phyloP scores from a whole-genome alignment of 2,113 vertebrate species.

The Callipepla californica region DNA sequence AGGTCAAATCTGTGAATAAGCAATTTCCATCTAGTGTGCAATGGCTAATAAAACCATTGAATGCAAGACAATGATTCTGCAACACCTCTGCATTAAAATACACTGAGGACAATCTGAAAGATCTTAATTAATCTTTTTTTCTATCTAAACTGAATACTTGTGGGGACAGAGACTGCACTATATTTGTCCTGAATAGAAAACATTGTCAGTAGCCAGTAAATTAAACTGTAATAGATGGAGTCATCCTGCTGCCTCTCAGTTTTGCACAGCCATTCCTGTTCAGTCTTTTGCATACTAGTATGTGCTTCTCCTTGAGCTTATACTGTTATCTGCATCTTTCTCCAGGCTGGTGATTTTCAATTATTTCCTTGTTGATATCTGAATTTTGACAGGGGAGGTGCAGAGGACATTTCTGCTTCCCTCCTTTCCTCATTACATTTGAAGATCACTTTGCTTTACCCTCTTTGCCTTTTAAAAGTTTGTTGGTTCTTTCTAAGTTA shows the following conservation, averaged over 20 bases:
- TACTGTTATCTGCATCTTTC: background rate
- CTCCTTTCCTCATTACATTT: background rate
- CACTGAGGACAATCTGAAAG: background rate
- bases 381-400: background rate
- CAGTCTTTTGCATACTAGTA: background rate
- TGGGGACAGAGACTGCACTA: background rate
- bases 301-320: constrained; percentile 21
- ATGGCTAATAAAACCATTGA: background rate
- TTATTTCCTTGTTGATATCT: constrained; percentile 18
- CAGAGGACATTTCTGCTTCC: background rate
- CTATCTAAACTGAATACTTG: constrained; percentile 3
- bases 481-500: background rate
- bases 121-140: background rate
- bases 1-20: background rate
- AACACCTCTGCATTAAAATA: background rate
- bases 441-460: background rate
- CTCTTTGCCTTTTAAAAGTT: background rate
- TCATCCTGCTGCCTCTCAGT: fast-evolving
- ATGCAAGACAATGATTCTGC: background rate
- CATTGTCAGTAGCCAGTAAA: constrained; percentile 38
- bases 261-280: background rate
- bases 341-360: constrained; percentile 22
- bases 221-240: constrained; percentile 32
- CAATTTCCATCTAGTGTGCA: background rate
- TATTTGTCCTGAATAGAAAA: constrained; percentile 22